Conservation (phyloP, 2,888 invertebrate species). For the Ornithoptera alexandrae region DNA sequence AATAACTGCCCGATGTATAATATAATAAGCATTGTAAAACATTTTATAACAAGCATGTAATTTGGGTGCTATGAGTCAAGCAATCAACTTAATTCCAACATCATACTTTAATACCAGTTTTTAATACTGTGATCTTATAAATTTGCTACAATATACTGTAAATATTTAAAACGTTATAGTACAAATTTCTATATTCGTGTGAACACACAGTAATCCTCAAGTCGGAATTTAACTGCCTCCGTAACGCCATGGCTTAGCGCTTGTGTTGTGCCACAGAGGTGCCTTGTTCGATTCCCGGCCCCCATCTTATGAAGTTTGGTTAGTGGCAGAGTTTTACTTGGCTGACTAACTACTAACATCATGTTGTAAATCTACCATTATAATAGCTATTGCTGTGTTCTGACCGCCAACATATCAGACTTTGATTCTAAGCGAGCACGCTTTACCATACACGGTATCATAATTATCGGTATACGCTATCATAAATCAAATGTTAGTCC, state of each 20-base stretch:
- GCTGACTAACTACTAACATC: no score
- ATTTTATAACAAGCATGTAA: conserved; percentile 30
- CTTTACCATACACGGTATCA: no score
- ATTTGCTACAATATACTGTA: not conserved
- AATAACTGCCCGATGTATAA: conserved; percentile 29
- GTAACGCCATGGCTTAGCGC: not conserved
- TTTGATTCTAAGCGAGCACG: no score
- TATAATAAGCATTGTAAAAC: conserved; percentile 31
- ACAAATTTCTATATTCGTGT: not conserved
- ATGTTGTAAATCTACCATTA: no score
- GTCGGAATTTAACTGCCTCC: not conserved
- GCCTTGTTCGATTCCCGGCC: no score
- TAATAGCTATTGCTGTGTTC: no score
- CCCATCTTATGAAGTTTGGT: no score
- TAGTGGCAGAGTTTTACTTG: no score
- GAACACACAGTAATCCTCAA: not conserved
- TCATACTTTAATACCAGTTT: conserved; percentile 20
- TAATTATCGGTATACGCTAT: no score
- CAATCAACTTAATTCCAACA: conserved; percentile 19
- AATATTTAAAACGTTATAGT: not conserved
- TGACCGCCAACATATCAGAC: no score
- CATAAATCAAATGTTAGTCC: no score
- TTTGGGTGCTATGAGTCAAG: conserved; percentile 25
- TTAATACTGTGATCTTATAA: not conserved
- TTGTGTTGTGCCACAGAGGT: not conserved